A percentile compares a stretch with the other conserved stretches of the same genome.
These are phyloP conservation scores for Orthosia incerta DNA, from an alignment of 2,888 invertebrate genomes.

Conservation along the genomic window DNA sequence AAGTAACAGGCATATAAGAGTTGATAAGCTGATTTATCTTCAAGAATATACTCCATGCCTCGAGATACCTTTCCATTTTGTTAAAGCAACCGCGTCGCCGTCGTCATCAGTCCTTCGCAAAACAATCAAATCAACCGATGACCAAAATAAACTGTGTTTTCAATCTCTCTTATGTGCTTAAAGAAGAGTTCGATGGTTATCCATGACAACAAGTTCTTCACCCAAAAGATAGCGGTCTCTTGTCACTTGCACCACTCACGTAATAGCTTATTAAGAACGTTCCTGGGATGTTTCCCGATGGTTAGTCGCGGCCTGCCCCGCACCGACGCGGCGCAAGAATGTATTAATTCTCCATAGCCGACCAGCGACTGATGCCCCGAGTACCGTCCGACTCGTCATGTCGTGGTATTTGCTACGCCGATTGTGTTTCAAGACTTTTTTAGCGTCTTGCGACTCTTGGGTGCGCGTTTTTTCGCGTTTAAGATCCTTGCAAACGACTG, in stretches of 20 bases:
- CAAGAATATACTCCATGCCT: no score
- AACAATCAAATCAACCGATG: no score
- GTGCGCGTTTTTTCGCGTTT: conserved; percentile 24
- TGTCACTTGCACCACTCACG: conserved; percentile 47
- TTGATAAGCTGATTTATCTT: neutral
- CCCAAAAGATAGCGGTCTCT: neutral
- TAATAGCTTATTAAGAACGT: conserved; percentile 75
- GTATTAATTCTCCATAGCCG: conserved; percentile 68
- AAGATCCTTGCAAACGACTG: neutral
- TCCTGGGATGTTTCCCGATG: conserved; percentile 75
- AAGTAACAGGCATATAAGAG: neutral
- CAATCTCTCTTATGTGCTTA: no score
- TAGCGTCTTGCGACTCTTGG: neutral
- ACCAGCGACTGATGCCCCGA: neutral
- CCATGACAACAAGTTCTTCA: neutral
- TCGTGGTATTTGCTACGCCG: conserved; percentile 31
- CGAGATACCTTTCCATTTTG: no score
- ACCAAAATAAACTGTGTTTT: no score
- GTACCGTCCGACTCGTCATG: conserved; percentile 41
- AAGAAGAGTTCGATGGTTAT: no score
- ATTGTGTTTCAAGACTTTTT: conserved; percentile 32
- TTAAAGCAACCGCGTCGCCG: no score
- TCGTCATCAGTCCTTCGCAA: no score
- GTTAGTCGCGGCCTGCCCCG: conserved; percentile 63
- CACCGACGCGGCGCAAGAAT: conserved; percentile 60